A percentile compares a stretch with the other conserved stretches of the same genome.
Evolutionary conservation across 2,113 vertebrate genomes (phyloP).

Genomic region (Phyllostomus hastatus): DNA sequence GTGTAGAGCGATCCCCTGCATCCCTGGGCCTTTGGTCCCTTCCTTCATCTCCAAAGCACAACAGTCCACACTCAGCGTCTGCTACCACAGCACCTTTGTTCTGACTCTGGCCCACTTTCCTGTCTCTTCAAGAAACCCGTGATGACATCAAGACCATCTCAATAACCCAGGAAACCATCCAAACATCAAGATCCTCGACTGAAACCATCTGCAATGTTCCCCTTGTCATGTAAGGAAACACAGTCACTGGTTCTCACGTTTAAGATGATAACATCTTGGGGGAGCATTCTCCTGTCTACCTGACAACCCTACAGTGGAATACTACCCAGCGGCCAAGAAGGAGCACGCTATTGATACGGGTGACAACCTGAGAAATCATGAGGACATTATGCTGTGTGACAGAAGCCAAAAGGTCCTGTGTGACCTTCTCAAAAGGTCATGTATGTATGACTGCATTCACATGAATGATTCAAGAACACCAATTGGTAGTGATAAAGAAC

Average conservation of each 20-base stretch:
- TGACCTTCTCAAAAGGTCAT: neutral
- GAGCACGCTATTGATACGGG: too few species aligned
- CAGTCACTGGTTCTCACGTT: neutral
- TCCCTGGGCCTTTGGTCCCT: too few species aligned
- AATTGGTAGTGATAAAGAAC: neutral
- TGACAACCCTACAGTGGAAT: too few species aligned
- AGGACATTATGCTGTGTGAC: neutral
- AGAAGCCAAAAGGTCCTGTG: too few species aligned
- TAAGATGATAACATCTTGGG: too few species aligned
- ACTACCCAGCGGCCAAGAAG: neutral
- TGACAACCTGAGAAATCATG: neutral
- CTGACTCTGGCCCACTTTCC: neutral
- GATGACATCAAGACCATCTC: fast-evolving
- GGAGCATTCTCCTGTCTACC: neutral
- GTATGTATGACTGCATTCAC: neutral
- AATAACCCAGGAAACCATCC: neutral
- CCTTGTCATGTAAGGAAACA: too few species aligned
- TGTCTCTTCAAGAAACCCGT: neutral
- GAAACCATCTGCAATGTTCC: neutral
- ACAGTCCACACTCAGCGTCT: neutral
- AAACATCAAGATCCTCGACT: neutral
- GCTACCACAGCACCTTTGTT: neutral
- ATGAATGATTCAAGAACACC: neutral
- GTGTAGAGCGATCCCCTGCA: too few species aligned
- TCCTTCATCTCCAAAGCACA: neutral